Evolutionary conservation across 2,888 invertebrate genomes (phyloP).

Genomic region (Mamestra brassicae): DNA sequence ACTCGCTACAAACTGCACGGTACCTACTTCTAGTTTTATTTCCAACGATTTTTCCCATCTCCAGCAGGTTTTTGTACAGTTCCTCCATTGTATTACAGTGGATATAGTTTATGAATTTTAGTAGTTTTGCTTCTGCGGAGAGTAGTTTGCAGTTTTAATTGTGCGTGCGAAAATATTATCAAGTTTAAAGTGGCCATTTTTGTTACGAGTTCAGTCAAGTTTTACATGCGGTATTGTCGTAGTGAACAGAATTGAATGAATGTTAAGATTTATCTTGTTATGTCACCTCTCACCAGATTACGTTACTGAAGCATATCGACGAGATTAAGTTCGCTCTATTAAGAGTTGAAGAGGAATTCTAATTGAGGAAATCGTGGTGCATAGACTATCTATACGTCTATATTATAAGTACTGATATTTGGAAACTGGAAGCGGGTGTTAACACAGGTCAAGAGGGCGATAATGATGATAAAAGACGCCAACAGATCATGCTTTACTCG

Average conservation of each 20-base stretch:
- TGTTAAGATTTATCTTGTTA: neutral
- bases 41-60: slow-evolving; percentile 42
- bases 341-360: neutral
- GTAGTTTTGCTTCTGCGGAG: slow-evolving; percentile 2
- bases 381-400: neutral
- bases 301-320: slow-evolving; percentile 6
- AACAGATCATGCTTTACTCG: neutral
- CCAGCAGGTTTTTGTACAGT: slow-evolving; percentile 43
- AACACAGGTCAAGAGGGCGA: neutral
- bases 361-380: neutral
- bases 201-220: neutral
- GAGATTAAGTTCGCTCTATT: slow-evolving; percentile 7
- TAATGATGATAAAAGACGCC: neutral
- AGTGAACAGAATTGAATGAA: neutral
- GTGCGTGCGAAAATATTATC: slow-evolving; percentile 20
- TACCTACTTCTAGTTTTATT: slow-evolving; percentile 62
- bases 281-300: slow-evolving; percentile 14
- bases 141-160: slow-evolving; percentile 32
- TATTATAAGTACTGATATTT: neutral
- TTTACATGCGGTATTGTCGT: neutral
- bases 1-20: slow-evolving; percentile 43
- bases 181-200: slow-evolving; percentile 20
- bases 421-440: neutral
- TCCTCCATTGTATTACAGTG: slow-evolving; percentile 36
- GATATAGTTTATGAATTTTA: slow-evolving; percentile 31